Base-by-base conservation (phyloP, 2,797 vertebrate genomes). In the Dromococcyx pavoninus region DNA sequence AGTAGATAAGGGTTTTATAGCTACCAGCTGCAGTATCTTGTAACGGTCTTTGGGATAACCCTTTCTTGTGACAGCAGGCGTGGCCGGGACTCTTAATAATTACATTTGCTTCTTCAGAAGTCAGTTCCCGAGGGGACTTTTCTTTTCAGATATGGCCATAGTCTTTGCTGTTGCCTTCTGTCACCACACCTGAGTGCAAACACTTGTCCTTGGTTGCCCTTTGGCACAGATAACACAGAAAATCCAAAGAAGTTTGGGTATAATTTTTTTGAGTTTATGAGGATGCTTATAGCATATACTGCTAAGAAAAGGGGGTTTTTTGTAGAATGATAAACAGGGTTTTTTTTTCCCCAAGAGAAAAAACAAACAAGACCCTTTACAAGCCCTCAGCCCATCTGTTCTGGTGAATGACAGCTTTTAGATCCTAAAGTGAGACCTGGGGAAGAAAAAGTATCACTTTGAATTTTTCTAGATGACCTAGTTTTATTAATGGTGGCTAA, bases 301-400 rank as follows among this genome's bases (percentile, higher is more conserved):
- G 48, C 51, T 79, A 70, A 70, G 69, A 80, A 60, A 56, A 58
- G 32, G 9, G 13, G 16, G 5, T 48, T 48, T 82, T 90, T 60
- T 67, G n/a, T 79, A 60, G 86, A 48, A 73, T 6, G 19, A 37
- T 30, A 93, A 72, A 51, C 30, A 56, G 32, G 12, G n/a, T n/a
- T 9, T 73, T 35, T 46, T 86, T 70, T 65, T 3, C 8, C 43
- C 54, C 37, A 58, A 81, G 64, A 79, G 39, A 25, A 60, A 91
- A 86, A 87, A 44, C 53, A 69, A 62, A 22, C 13, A 76, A 8
- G 61, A 91, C 64, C 77, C 43, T 50, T 83, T 78, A 75, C 32
- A 86, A 95, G 51, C n/a, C 58, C 58, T 88, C 79, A 88, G 60
- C 74, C 76, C 83, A 75, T 78, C 79, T 94, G 66, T 81, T 88